These are phyloP conservation scores for Amazona guildingii DNA, from an alignment of 2,113 vertebrate species.

Conservation along the genomic window DNA sequence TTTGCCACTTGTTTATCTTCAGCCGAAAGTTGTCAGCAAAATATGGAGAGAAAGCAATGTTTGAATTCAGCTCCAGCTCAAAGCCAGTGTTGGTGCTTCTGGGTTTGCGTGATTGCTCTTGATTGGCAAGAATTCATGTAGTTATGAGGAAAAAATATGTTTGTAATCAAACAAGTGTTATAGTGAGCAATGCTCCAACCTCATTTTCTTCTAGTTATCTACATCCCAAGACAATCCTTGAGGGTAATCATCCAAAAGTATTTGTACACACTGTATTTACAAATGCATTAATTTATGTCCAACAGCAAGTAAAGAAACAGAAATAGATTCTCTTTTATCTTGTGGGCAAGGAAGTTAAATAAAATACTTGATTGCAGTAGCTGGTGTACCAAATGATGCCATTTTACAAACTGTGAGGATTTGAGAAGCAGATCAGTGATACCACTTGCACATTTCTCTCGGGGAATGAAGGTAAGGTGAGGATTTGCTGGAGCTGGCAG, in stretches of 20 bases:
- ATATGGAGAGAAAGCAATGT: background rate
- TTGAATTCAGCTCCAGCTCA: background rate
- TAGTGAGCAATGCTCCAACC: background rate
- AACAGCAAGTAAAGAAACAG: background rate
- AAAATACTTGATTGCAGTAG: background rate
- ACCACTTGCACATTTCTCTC: background rate
- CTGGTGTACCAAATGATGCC: background rate
- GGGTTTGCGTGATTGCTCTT: background rate
- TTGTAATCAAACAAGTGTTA: background rate
- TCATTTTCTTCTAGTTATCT: background rate
- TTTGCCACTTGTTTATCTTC: background rate
- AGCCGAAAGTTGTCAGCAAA: background rate
- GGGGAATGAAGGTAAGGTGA: background rate
- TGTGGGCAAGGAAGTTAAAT: background rate
- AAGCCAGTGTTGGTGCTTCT: background rate
- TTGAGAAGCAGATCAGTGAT: background rate
- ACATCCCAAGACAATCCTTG: background rate
- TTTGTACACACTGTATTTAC: background rate
- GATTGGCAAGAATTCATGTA: background rate
- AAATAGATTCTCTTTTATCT: background rate
- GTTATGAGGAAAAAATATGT: background rate
- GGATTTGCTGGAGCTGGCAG: background rate
- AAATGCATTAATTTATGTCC: background rate
- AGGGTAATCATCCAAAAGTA: background rate
- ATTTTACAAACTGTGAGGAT: background rate